These are phyloP conservation scores for Neodontobutis hainanensis DNA, from an alignment of 2,113 vertebrate species.

Conservation along the genomic window DNA sequence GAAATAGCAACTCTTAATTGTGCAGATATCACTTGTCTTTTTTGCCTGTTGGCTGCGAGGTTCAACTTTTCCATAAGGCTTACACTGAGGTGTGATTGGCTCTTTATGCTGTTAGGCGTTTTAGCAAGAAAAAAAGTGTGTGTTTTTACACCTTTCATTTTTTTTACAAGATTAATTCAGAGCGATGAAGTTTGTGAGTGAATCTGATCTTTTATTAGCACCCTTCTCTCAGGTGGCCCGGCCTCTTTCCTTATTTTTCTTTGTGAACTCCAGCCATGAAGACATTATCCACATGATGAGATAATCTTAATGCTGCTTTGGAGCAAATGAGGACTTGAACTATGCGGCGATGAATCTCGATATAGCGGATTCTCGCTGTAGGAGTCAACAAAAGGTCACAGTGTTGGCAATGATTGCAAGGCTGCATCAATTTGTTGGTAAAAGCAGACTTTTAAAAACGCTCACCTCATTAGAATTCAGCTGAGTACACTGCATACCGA, in stretches of 20 bases:
- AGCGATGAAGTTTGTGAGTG: background rate
- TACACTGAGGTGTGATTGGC: slow-evolving; percentile 5
- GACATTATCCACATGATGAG: background rate
- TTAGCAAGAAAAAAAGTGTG: background rate
- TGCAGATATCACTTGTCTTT: background rate
- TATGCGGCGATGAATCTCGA: background rate
- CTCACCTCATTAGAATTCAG: slow-evolving; percentile 19
- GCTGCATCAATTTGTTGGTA: slow-evolving; percentile 11
- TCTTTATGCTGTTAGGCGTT: background rate
- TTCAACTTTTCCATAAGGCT: background rate
- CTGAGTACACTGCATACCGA: slow-evolving; percentile 8
- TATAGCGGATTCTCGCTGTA: background rate
- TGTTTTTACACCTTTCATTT: background rate
- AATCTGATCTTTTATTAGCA: slow-evolving; percentile 19
- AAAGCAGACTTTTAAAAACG: slow-evolving; percentile 21
- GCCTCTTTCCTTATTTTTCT: slow-evolving; percentile 1
- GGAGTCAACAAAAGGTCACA: slow-evolving; percentile 25
- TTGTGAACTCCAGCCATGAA: background rate
- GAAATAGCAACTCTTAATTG: background rate
- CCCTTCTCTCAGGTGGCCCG: background rate
- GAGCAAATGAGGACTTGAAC: background rate
- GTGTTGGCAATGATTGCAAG: slow-evolving; percentile 27
- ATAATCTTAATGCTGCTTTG: background rate
- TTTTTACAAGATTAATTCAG: background rate
- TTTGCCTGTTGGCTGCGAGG: background rate